Evolutionary conservation across 2,113 vertebrate species (phyloP), one percentile per base, ranked within the genome.

Genomic region (Oreochromis spilurus): DNA sequence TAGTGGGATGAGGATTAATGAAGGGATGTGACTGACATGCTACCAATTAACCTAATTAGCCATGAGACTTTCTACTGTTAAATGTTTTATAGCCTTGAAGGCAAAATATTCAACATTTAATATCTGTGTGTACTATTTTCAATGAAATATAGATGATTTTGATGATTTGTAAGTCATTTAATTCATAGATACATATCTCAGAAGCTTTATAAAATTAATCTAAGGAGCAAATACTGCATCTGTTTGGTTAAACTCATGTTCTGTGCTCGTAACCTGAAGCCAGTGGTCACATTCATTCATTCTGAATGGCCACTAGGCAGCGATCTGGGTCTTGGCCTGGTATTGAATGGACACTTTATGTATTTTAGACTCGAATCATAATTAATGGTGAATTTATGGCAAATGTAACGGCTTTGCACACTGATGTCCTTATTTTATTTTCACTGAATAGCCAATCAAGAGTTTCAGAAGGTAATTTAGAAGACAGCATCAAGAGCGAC

Each of bases 381-480:
- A 75, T 17, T 75, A 75, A 48, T 45, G 13, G 67, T 26, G 21
- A 45, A 72, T 72, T 43, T 43, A 45, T 17, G 38, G 38, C 5
- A 26, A 72, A 72, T 45, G 21, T 45, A 13, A 72, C 14, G 9
- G 0, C 14, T 7, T 21, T 75, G 40, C 70, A 29, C 70, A 54
- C 60, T 82, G 24, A 79, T 86, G 79, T 89, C 91, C 94, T 87
- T 80, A 75, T 75, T 75, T 48, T 75, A 75, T 75, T 75, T 75
- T 75, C 92, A 82, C 80, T 90, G 86, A 86, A 78, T 83, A 90
- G 82, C 82, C 78, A 89, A 93, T 78, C 87, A 89, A 94, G 89
- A 93, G 83, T 55, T 82, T 50, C 58, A 54, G 87, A 91, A 79
- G 90, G 85, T 94, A 88, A 92, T 92, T 92, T 19, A 91, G 62